These are phyloP conservation scores for Pithys albifrons DNA, from an alignment of 2,113 vertebrate species.

Conservation along the genomic window DNA sequence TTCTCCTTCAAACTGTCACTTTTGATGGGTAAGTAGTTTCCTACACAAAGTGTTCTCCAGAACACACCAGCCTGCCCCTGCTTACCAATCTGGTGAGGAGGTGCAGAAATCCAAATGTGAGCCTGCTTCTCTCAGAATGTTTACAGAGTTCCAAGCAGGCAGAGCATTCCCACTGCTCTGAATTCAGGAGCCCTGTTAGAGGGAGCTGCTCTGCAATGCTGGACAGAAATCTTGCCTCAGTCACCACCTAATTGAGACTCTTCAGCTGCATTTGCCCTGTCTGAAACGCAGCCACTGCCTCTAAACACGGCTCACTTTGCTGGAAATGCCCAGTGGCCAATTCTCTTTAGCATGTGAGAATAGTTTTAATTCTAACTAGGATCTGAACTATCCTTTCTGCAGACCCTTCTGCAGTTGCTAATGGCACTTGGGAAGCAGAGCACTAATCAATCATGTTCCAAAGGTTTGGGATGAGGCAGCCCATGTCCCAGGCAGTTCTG, in stretches of 20 bases:
- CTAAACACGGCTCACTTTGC: background rate
- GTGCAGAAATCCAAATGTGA: background rate
- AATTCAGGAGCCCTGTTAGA: background rate
- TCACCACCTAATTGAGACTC: background rate
- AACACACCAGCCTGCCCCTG: background rate
- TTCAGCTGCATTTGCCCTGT: background rate
- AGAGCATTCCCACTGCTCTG: background rate
- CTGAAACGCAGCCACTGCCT: background rate
- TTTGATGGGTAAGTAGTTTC: background rate
- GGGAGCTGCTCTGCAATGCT: background rate
- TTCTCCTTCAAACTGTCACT: conserved; percentile 13
- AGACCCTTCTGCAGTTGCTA: background rate
- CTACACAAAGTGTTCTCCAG: background rate
- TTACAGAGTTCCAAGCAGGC: background rate
- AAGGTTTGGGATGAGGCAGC: background rate
- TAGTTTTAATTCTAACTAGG: background rate
- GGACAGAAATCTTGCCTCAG: background rate
- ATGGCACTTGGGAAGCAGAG: background rate
- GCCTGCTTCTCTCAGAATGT: background rate
- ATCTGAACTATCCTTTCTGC: background rate
- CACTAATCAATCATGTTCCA: background rate
- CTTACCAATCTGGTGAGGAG: background rate
- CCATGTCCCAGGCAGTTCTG: background rate
- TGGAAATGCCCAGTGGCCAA: background rate
- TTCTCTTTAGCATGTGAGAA: background rate